Evolutionary conservation across 2,888 invertebrate species (phyloP), one percentile per base, ranked within the genome.

Genomic region (Drosophila neotestacea): DNA sequence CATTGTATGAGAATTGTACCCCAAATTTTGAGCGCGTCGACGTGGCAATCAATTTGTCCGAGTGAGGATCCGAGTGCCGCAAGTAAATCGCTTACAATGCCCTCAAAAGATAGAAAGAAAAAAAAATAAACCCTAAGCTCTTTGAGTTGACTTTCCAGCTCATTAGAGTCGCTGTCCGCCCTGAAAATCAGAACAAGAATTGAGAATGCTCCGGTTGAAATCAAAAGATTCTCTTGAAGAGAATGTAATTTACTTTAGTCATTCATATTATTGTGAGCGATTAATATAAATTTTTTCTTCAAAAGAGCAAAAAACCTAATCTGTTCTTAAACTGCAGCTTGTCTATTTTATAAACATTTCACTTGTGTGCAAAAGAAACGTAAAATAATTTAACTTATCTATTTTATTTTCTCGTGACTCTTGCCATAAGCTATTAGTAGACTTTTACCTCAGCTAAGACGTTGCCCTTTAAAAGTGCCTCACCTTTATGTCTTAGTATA

Each of bases 41-140:
- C 55, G 76, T 76, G 76, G 85, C 82, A 83, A 83, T 83, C 82
- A 83, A 82, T 82, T 83, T 82, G 70, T 58, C 61, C 55, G 67
- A 50, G 28, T 56, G 64, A 73, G 38, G 68, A 64, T 36, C 60
- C 52, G 69, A 56, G 42, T 50, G 73, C 69, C 42, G 70, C 72
- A 73, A 81, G 82, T 79, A 73, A 84, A 81, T 83, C 77, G 71
- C 68, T 69, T 69, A 46, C 47, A 61, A 52, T 68, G 22, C 4
- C 51, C 47, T 47, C 63, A 52, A 46, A 41, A 46, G 47, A 11
- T 48, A 51, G 39, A 22, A 39, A 11, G 4, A 13, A 30, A 27
- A 9, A 4, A 47, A 11, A 66, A 54, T 59, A 46, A 65, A 36
- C 28, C 22, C 22, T 22, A 22, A 28, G 28, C 32, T 52, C 46